Percentiles rank a stretch among this genome's conserved stretches.
These are phyloP conservation scores for Tupaia tana DNA, from an alignment of 2,113 vertebrate genomes.

Conservation along the genomic window DNA sequence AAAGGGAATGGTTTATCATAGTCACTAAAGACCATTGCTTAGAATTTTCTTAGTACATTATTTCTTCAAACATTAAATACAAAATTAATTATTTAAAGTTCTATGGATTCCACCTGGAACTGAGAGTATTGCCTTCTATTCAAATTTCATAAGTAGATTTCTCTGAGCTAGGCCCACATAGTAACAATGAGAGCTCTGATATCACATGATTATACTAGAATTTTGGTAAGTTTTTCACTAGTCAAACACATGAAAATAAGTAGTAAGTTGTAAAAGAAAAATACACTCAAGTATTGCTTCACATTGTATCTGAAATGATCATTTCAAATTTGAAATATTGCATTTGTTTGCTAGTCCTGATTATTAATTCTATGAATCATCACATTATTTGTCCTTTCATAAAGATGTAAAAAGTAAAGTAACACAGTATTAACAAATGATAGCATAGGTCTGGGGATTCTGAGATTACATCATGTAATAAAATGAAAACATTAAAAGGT, in stretches of 20 bases:
- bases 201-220: not conserved
- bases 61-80: not conserved
- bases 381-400: not conserved
- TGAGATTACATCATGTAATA: not conserved
- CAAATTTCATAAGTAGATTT: not conserved
- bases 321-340: not conserved
- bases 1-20: not conserved
- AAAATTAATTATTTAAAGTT: not conserved
- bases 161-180: not conserved
- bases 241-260: not conserved
- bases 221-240: not conserved
- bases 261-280: not conserved
- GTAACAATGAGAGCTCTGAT: not conserved
- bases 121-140: not conserved
- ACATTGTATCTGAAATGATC: slow-evolving; percentile 26
- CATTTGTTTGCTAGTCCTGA: not conserved
- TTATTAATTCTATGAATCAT: not conserved
- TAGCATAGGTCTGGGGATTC: not conserved
- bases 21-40: not conserved
- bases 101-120: not conserved
- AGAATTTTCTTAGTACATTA: not conserved
- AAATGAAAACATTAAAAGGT: not conserved
- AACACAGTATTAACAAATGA: not conserved
- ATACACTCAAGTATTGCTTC: not conserved
- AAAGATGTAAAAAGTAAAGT: not conserved